phyloP scores from a whole-genome alignment of 1,140 invertebrate species.

The Lycorma delicatula region DNA sequence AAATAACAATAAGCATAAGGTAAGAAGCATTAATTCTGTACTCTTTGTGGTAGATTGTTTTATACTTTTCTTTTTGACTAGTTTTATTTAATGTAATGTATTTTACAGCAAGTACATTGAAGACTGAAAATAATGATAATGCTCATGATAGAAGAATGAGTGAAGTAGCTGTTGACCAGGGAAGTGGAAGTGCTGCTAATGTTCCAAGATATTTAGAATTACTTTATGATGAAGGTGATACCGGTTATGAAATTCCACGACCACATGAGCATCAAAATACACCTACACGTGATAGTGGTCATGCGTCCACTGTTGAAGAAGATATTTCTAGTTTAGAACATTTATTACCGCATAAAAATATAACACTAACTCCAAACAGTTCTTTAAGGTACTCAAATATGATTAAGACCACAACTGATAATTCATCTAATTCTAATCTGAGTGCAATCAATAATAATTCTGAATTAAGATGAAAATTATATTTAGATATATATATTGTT shows the following conservation, averaged over 20 bases:
- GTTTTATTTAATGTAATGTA: background rate
- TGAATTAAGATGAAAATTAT: too few species aligned
- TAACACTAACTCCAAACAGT: background rate
- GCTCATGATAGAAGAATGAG: conserved; percentile 23
- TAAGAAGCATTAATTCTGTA: too few species aligned
- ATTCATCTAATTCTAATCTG: too few species aligned
- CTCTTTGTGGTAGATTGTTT: too few species aligned
- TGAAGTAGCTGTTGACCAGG: conserved; percentile 27
- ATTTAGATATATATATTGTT: too few species aligned
- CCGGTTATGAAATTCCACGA: conserved; percentile 41
- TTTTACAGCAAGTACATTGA: too few species aligned
- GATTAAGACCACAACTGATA: too few species aligned
- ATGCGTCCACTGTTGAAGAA: conserved; percentile 4
- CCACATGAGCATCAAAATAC: conserved; percentile 2
- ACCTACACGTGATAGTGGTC: background rate
- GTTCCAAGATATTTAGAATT: conserved; percentile 43
- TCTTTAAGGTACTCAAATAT: background rate
- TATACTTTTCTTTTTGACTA: background rate
- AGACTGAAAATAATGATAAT: background rate
- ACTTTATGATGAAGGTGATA: conserved; percentile 36
- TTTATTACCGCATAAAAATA: conserved; percentile 18
- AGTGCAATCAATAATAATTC: too few species aligned
- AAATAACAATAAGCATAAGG: too few species aligned
- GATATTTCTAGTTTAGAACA: conserved; percentile 23
- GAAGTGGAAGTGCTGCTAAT: conserved; percentile 21